Evolutionary conservation across 2,888 invertebrate genomes (phyloP).

Genomic region (Cryptophagus acutangulus): DNA sequence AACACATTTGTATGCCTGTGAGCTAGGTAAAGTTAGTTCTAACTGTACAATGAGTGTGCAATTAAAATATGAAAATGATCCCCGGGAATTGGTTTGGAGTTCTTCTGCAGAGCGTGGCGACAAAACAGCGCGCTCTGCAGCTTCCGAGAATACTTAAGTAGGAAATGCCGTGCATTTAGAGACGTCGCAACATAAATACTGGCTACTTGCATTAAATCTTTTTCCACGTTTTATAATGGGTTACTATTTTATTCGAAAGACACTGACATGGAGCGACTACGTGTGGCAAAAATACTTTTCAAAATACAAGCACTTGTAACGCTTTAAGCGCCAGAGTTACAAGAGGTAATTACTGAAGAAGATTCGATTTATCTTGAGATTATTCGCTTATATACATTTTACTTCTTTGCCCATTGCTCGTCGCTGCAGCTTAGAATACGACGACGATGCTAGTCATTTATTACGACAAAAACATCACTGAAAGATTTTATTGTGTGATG

Average conservation of each 20-base stretch:
- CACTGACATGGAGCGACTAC: background rate
- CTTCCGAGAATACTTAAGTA: conserved; percentile 26
- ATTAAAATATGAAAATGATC: conserved; percentile 26
- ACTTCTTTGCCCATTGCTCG: conserved; percentile 21
- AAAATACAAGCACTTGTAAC: conserved; percentile 11
- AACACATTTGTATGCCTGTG: conserved; percentile 11
- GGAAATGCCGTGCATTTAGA: conserved; percentile 25
- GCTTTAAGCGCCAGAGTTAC: conserved; percentile 21
- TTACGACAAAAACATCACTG: conserved; percentile 14
- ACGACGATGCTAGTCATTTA: conserved; percentile 22
- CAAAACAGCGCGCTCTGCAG: conserved; percentile 20
- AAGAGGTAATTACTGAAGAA: conserved; percentile 27
- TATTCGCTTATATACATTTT: conserved; percentile 29
- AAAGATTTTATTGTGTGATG: conserved; percentile 12
- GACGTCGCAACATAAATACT: conserved; percentile 18
- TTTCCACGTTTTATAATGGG: conserved; percentile 14
- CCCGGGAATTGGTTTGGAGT: conserved; percentile 18
- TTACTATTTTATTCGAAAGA: background rate
- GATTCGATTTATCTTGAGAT: conserved; percentile 30
- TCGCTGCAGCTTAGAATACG: conserved; percentile 17
- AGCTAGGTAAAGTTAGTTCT: conserved; percentile 3
- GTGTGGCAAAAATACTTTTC: background rate
- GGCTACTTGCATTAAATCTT: conserved; percentile 8
- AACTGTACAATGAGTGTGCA: no score
- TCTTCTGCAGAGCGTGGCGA: conserved; percentile 20